Evolutionary conservation across 92 coral and sea anemone genomes (phyloP).

Genomic region (Phenganax marumi): DNA sequence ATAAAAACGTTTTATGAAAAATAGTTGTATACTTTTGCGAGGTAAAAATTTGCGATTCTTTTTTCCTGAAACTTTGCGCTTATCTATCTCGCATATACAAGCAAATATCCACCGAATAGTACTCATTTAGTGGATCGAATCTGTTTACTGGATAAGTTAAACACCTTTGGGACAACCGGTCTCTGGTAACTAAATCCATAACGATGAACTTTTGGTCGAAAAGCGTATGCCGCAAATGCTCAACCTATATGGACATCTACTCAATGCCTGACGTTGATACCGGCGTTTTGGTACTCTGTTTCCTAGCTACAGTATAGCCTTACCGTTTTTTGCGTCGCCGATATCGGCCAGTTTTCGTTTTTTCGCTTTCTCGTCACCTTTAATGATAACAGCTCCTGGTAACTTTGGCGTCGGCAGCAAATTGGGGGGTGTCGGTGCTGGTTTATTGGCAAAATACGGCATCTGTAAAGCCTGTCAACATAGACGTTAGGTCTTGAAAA

Average conservation of each 20-base stretch:
- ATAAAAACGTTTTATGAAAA: background rate
- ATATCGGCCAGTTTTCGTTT: slow-evolving; percentile 69
- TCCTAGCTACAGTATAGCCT: background rate
- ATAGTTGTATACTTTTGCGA: too few species aligned
- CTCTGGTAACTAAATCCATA: too few species aligned
- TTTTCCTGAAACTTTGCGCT: too few species aligned
- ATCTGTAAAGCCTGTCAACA: slow-evolving; percentile 80
- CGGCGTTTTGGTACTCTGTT: background rate
- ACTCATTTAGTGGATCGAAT: too few species aligned
- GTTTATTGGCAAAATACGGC: slow-evolving; percentile 96
- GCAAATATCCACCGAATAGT: too few species aligned
- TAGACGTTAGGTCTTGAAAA: background rate
- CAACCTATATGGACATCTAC: too few species aligned
- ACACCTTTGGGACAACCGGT: too few species aligned
- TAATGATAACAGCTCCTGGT: slow-evolving; percentile 47
- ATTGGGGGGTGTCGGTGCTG: slow-evolving; percentile 85
- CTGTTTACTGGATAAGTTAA: too few species aligned
- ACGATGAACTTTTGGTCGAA: too few species aligned
- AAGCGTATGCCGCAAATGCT: too few species aligned
- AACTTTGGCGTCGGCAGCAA: slow-evolving; percentile 75
- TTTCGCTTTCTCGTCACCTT: slow-evolving; percentile 68
- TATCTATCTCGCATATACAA: too few species aligned
- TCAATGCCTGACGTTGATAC: too few species aligned
- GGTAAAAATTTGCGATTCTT: background rate
- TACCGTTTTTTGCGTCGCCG: slow-evolving; percentile 53